These are phyloP conservation scores for Tetrao urogallus DNA, from an alignment of 2,113 vertebrate species.

Conservation along the genomic window DNA sequence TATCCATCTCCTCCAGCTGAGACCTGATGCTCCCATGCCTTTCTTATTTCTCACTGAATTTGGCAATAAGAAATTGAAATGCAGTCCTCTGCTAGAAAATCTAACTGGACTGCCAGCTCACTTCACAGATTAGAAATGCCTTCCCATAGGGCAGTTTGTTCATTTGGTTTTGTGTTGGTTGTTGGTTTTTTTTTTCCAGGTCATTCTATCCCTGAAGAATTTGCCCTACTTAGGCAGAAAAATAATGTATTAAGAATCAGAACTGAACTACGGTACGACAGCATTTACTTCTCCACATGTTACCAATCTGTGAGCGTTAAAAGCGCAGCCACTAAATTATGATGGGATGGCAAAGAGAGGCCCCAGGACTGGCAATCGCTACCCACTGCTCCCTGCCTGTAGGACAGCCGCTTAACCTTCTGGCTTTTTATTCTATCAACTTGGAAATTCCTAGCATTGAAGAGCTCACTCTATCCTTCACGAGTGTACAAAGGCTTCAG, in stretches of 20 bases:
- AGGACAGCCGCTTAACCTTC: not conserved
- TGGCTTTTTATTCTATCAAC: not conserved
- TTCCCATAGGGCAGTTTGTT: not conserved
- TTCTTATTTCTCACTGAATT: not conserved
- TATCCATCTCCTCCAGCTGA: not conserved
- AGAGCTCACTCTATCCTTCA: not conserved
- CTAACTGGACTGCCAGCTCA: not conserved
- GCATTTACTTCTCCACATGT: not conserved
- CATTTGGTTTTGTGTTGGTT: too few species aligned
- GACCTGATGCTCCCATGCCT: not conserved
- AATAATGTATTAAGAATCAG: not conserved
- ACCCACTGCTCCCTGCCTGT: not conserved
- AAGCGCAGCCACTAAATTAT: not conserved
- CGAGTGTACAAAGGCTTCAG: too few species aligned
- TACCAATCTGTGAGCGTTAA: not conserved
- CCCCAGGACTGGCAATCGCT: not conserved
- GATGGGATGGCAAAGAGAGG: not conserved
- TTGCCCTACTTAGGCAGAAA: not conserved
- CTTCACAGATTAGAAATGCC: not conserved
- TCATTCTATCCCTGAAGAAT: not conserved
- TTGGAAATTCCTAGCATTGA: not conserved
- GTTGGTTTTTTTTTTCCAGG: not conserved
- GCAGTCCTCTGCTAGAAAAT: not conserved
- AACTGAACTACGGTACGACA: not conserved
- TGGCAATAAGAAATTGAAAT: not conserved